These are phyloP conservation scores for Urosaurus nigricauda DNA, from an alignment of 2,797 vertebrate species.

Conservation along the genomic window DNA sequence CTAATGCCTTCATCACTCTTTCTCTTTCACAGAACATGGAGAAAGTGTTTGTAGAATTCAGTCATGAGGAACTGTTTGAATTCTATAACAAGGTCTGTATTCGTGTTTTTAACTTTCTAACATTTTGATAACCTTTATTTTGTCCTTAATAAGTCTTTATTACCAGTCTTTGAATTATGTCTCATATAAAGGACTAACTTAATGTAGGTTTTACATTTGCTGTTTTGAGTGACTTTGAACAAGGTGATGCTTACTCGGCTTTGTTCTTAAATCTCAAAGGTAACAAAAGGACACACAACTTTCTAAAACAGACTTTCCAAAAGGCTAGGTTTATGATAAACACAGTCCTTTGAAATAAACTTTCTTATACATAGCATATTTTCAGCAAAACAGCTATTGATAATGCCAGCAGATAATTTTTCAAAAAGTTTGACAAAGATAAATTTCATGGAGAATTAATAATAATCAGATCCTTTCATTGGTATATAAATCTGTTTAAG, in stretches of 20 bases:
- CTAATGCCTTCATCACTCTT: slow-evolving; percentile 34
- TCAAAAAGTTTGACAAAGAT: slow-evolving; percentile 71
- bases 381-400: slow-evolving; percentile 68
- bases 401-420: slow-evolving; percentile 65
- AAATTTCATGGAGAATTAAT: slow-evolving; percentile 66
- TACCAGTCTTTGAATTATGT: slow-evolving; percentile 58
- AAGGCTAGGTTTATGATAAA: slow-evolving; percentile 42
- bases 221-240: slow-evolving; percentile 34
- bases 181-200: slow-evolving; percentile 52
- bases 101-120: slow-evolving; percentile 75
- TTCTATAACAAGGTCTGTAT: slow-evolving; percentile 95
- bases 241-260: slow-evolving; percentile 36
- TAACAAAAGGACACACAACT: slow-evolving; percentile 32
- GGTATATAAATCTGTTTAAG: slow-evolving; percentile 67
- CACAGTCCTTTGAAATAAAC: slow-evolving; percentile 46
- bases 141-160: slow-evolving; percentile 52
- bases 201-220: slow-evolving; percentile 19
- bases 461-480: slow-evolving; percentile 62
- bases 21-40: slow-evolving; percentile 83
- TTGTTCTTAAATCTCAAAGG: background rate
- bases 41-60: slow-evolving; percentile 92
- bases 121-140: slow-evolving; percentile 62
- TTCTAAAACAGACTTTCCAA: slow-evolving; percentile 47
- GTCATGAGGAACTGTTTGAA: slow-evolving; percentile 92
- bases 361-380: slow-evolving; percentile 59